Percentiles rank a stretch among this genome's conserved stretches.
These are phyloP conservation scores for Neosilurus hyrtlii DNA, from an alignment of 2,797 vertebrate genomes.

Conservation along the genomic window DNA sequence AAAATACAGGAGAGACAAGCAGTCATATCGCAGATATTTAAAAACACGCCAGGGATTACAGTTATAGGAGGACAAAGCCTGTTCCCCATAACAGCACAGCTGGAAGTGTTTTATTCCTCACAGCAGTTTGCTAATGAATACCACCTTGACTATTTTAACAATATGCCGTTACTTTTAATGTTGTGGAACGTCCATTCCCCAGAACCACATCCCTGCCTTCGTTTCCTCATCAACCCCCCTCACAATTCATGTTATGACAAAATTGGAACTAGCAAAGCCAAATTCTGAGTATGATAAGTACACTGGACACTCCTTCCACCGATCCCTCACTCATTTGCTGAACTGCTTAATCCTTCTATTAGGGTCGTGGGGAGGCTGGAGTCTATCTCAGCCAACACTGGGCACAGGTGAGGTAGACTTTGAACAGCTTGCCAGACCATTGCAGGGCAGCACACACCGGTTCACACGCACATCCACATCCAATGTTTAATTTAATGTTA, in stretches of 20 bases:
- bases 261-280: background rate
- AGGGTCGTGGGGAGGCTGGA: no score
- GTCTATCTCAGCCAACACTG: no score
- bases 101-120: background rate
- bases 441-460: no score
- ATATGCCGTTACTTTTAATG: background rate
- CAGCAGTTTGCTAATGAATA: background rate
- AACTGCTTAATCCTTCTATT: no score
- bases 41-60: background rate
- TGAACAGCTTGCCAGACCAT: no score
- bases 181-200: background rate
- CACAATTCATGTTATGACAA: background rate
- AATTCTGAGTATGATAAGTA: background rate
- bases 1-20: background rate
- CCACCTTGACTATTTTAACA: no score
- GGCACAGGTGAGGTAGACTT: no score
- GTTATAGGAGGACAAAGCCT: background rate
- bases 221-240: background rate
- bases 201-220: background rate
- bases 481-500: no score
- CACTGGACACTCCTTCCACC: background rate
- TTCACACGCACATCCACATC: no score
- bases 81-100: background rate
- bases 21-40: background rate
- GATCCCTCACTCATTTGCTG: no score